Conservation (phyloP, 2,888 invertebrate genomes). For the Unio delphinus region DNA sequence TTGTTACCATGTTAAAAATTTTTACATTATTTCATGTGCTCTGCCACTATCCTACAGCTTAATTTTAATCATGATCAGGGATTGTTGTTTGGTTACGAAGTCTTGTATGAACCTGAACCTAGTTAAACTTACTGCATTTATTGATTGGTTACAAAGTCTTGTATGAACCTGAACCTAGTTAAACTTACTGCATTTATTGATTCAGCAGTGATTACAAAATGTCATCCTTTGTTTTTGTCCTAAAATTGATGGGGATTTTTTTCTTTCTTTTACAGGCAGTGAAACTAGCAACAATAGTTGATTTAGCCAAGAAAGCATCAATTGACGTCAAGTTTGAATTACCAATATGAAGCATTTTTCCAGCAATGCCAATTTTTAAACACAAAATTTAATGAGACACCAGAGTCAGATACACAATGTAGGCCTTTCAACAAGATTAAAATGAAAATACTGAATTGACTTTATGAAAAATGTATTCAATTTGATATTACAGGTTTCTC, state of each 20-base stretch:
- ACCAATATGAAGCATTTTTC: slow-evolving; percentile 74
- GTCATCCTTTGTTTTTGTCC: not conserved
- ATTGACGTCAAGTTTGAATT: slow-evolving; percentile 88
- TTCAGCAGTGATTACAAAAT: too few relatives aligned
- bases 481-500: too few relatives aligned
- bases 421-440: too few relatives aligned
- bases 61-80: too few relatives aligned
- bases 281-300: slow-evolving; percentile 83
- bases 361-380: too few relatives aligned
- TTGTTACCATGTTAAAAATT: too few relatives aligned
- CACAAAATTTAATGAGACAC: too few relatives aligned
- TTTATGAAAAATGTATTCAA: too few relatives aligned
- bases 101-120: not conserved
- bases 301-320: slow-evolving; percentile 83
- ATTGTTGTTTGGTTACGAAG: not conserved
- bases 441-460: too few relatives aligned
- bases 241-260: not conserved
- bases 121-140: not conserved
- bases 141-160: not conserved
- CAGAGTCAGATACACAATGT: too few relatives aligned
- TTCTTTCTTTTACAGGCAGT: slow-evolving; percentile 73
- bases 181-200: not conserved
- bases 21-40: too few relatives aligned
- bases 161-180: not conserved
- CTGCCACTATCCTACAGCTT: too few relatives aligned